These are phyloP conservation scores for Chionoecetes opilio DNA, from an alignment of 1,140 invertebrate species.

Conservation along the genomic window DNA sequence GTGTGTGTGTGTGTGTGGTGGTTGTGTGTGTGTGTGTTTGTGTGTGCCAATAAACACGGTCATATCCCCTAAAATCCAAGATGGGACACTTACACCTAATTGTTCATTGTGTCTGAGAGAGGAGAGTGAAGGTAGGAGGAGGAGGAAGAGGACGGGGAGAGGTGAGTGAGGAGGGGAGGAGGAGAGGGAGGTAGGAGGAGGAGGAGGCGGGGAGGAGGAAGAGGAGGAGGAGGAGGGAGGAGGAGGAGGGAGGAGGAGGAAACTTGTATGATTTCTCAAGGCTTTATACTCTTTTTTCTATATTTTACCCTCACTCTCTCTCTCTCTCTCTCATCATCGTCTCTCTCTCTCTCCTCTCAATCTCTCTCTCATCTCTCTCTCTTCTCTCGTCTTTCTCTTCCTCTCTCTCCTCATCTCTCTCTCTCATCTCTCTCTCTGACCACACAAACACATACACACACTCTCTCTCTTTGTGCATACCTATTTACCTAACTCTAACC, in stretches of 20 bases:
- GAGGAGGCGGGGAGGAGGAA: neutral
- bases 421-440: neutral
- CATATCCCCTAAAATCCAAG: neutral
- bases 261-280: neutral
- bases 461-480: neutral
- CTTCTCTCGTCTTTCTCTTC: neutral
- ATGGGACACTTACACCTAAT: neutral
- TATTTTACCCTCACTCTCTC: neutral
- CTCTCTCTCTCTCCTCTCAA: conserved; percentile 14
- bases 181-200: neutral
- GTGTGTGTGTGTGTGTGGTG: conserved; percentile 11
- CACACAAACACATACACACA: too few relatives aligned
- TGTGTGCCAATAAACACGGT: neutral
- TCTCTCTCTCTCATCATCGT: neutral
- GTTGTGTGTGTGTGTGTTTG: neutral
- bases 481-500: neutral
- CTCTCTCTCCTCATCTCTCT: neutral
- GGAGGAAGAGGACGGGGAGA: neutral
- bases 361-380: conserved; percentile 10
- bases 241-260: neutral
- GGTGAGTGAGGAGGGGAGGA: neutral
- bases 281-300: too few relatives aligned
- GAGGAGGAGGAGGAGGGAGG: neutral
- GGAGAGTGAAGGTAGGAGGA: neutral
- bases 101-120: neutral